Evolutionary conservation across 2,797 vertebrate genomes (phyloP).

Genomic region (Sciurus carolinensis): DNA sequence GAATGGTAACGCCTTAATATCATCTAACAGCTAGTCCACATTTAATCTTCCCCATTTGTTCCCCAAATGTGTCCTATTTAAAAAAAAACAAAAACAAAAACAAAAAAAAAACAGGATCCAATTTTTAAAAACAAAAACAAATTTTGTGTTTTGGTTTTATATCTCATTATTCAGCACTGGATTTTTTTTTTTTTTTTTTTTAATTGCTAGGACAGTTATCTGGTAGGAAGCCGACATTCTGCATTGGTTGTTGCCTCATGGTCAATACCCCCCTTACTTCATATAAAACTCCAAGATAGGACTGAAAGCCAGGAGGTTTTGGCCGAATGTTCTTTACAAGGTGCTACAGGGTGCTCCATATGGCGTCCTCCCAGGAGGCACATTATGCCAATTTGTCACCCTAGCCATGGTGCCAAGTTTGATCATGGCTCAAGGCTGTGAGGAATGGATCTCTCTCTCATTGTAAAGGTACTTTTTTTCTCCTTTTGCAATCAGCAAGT

Average conservation of each 20-base stretch:
- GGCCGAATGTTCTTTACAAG: background rate
- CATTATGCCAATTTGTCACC: background rate
- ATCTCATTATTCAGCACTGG: background rate
- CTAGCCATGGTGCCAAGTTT: background rate
- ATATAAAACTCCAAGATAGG: background rate
- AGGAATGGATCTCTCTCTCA: background rate
- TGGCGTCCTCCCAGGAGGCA: background rate
- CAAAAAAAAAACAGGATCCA: too few relatives aligned
- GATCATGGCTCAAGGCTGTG: background rate
- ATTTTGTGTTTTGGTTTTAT: background rate
- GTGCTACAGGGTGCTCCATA: background rate
- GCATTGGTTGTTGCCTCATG: background rate
- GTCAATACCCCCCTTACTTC: constrained; percentile 1
- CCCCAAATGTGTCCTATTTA: background rate
- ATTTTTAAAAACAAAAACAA: constrained; percentile 4
- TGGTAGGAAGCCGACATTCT: background rate
- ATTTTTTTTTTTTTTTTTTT: background rate
- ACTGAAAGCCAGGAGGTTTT: background rate
- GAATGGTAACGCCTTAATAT: constrained; percentile 2
- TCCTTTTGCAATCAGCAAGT: constrained; percentile 15
- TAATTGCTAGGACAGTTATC: background rate
- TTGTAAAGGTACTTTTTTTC: background rate
- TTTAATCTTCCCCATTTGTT: background rate
- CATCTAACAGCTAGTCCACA: background rate
- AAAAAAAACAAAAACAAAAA: background rate